Percentiles rank a stretch among this genome's conserved stretches.
phyloP scores from a whole-genome alignment of 2,797 vertebrate species.

The Pterois miles region DNA sequence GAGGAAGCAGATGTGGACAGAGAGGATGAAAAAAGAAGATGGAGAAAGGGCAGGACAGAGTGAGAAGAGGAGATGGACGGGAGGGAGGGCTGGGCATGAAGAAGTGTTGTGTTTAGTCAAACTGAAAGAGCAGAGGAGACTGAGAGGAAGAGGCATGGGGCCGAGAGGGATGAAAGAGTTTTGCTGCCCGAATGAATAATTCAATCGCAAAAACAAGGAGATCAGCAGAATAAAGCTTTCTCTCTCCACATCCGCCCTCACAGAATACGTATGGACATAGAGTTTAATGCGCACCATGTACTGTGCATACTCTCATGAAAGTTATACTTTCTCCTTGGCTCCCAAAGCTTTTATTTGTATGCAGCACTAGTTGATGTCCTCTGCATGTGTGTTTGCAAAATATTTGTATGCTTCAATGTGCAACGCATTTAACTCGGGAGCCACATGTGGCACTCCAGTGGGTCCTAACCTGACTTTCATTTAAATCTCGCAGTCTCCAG shows the following conservation, averaged over 20 bases:
- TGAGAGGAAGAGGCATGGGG: constrained; percentile 18
- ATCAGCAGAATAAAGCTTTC: constrained; percentile 54
- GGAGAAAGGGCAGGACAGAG: neutral
- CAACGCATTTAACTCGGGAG: neutral
- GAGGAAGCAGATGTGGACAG: constrained; percentile 2
- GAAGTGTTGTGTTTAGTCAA: constrained; percentile 47
- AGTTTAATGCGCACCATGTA: neutral
- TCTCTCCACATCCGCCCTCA: constrained; percentile 7
- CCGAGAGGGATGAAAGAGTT: constrained; percentile 53
- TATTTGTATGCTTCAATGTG: neutral
- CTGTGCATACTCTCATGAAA: neutral
- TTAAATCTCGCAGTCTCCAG: constrained; percentile 43
- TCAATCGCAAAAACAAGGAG: constrained; percentile 54
- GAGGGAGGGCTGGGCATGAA: constrained; percentile 39
- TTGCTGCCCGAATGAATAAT: constrained; percentile 61
- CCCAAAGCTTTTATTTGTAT: neutral
- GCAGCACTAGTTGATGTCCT: neutral
- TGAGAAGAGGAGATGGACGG: constrained; percentile 23
- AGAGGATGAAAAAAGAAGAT: constrained; percentile 13
- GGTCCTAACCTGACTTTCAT: constrained; percentile 61
- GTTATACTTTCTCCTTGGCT: neutral
- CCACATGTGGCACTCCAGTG: constrained; percentile 39
- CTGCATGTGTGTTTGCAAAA: constrained; percentile 4
- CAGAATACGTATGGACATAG: neutral
- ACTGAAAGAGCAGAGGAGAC: constrained; percentile 39